These are phyloP conservation scores for Alouatta palliata DNA, from an alignment of 2,113 vertebrate species.

Conservation along the genomic window DNA sequence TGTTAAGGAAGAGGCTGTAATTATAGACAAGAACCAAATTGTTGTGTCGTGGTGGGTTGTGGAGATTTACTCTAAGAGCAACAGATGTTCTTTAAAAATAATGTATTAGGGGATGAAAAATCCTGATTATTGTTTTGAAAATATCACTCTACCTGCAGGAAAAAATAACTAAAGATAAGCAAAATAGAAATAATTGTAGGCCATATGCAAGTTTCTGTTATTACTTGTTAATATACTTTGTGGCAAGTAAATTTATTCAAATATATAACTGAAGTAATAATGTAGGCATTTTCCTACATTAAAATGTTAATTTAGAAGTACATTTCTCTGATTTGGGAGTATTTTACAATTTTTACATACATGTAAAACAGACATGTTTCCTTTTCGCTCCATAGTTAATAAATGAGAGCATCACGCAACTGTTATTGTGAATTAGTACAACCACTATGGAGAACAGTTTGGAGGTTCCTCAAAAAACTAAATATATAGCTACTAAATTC, in stretches of 20 bases:
- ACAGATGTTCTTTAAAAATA: neutral
- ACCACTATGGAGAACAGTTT: no score
- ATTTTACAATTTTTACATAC: neutral
- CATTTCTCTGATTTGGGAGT: neutral
- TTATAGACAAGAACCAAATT: neutral
- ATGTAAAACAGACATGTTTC: neutral
- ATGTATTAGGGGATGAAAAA: neutral
- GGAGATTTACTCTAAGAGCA: neutral
- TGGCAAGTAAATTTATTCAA: neutral
- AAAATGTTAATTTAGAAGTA: neutral
- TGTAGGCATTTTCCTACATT: neutral
- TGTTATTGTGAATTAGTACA: no score
- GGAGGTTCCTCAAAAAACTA: no score
- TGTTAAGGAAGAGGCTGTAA: neutral
- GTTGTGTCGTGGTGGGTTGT: neutral
- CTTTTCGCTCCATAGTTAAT: neutral
- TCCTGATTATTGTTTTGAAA: constrained; percentile 38
- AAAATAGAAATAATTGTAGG: constrained; percentile 14
- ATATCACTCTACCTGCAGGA: neutral
- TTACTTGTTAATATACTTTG: neutral
- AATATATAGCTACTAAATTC: no score
- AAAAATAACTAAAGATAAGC: neutral
- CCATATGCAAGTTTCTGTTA: neutral
- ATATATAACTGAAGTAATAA: neutral
- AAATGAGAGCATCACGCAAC: neutral